Evolutionary conservation across 2,888 invertebrate species (phyloP), one percentile per base, ranked within the genome.

Genomic region (Tachystola acroxantha): DNA sequence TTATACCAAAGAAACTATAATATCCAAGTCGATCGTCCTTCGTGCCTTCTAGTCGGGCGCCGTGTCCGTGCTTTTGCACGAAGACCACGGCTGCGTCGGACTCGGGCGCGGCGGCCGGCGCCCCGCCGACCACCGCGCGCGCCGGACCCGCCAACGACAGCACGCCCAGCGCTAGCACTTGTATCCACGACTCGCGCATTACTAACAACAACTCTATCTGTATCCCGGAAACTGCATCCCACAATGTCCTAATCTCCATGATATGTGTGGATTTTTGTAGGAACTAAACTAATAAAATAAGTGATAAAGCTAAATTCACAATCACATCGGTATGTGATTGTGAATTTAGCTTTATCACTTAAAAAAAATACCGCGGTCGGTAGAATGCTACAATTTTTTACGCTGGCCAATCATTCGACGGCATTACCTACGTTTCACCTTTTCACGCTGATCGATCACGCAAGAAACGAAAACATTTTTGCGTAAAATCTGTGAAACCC

Each of bases 1-100:
- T 89, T 44, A 95, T 88, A 1, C 95, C 95, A 39, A 90, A 87
- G 57, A 94, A 95, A 13, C 90, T 89, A 48, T 93, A 93, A 59
- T 92, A 90, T 46, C 89, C 89, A 2, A 86, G 87, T 1, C 70
- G 72, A 6, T 82, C 72, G 60, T 93, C 90, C 48, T 90, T 88
- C 37, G 85, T 68, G 10, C 94, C 93, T 53, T 89, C 88, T 16
- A 93, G 69, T 16, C 91, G 86, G 0, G 92, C 90, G 50, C 90
- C 88, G 28, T 86, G 88, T 26, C 90, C 90, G 37, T 89, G 88
- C 49, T 88, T 88, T 48, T 90, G 89, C 0, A 91, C 86, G 59
- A 91, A 92, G 0, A 93, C 89, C 1, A 91, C 90, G 0, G 94
- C 93, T 45, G 93, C 92, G 57, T 92, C 93, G 4, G 89, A 88